These are phyloP conservation scores for Syncerus caffer DNA, from an alignment of 2,797 vertebrate genomes.

Conservation along the genomic window DNA sequence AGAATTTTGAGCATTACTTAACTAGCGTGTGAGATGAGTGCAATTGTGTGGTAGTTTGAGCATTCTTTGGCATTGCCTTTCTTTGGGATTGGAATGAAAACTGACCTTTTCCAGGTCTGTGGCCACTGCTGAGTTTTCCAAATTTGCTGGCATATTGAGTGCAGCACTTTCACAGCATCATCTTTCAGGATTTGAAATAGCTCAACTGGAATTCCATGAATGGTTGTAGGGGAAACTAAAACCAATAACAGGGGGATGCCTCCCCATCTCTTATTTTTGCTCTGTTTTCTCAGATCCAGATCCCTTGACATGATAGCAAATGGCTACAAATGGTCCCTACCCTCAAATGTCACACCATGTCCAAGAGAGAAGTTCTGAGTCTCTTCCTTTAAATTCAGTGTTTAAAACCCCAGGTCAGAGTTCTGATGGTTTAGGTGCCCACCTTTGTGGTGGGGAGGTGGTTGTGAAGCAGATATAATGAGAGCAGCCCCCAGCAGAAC, in stretches of 20 bases:
- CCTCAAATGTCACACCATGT: background rate
- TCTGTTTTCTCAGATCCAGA: constrained; percentile 3
- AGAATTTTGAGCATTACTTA: no score
- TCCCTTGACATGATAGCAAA: background rate
- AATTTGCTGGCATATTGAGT: no score
- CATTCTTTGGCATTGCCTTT: no score
- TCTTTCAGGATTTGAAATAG: no score
- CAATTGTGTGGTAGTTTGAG: no score
- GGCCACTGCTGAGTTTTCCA: no score
- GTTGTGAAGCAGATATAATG: background rate
- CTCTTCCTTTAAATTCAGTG: background rate
- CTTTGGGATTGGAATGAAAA: no score
- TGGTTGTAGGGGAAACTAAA: background rate
- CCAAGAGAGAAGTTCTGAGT: background rate
- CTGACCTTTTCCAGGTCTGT: no score
- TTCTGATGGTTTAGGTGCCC: background rate
- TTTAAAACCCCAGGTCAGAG: background rate
- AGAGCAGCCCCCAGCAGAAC: background rate
- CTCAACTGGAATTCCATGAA: background rate
- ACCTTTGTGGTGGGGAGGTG: background rate
- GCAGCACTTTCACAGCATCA: no score
- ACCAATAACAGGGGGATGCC: background rate
- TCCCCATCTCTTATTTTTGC: background rate
- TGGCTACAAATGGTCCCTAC: background rate
- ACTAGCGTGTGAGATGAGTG: no score